Evolutionary conservation across 1,140 invertebrate species (phyloP), one percentile per base, ranked within the genome.

Genomic region (Drosophila setifemur): DNA sequence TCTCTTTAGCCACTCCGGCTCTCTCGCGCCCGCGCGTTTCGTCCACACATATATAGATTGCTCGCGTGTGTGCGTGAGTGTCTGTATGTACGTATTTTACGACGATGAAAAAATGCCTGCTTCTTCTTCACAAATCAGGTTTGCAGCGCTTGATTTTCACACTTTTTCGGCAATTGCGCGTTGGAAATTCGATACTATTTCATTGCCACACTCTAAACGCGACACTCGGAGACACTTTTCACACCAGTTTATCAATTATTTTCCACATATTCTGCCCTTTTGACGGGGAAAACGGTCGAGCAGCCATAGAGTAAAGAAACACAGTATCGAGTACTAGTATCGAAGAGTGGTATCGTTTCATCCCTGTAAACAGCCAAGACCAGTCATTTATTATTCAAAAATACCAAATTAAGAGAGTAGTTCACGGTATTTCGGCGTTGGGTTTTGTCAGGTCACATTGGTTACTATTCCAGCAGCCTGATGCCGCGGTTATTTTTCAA

Each of bases 61-160:
- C 48, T 12, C 25, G 19, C 14, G 8, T 37, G 33, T 18, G 33
- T 48, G 18, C n/a, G 35, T 39, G 31, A 29, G 72, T 63, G 73
- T 70, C 57, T 70, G 81, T 71, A 77, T 67, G 60, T 83, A 74
- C 44, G 74, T 67, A 44, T 72, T 83, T 83, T 85, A 79, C 79
- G 81, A 83, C 66, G 70, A 79, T 74, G 81, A 64, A 83, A 79
- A 72, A 83, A 86, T 79, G 79, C 64, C 79, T 78, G 60, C 81
- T 73, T 83, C 70, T 86, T 83, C 60, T 72, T 72, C 11, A 49
- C 42, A 43, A 83, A 83, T 83, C 79, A 79, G 79, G 81, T 83
- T 83, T 83, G 52, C 66, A 47, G 47, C 73, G 14, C 73, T 45
- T 44, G 23, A 42, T 74, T 72, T 85, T 55, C 14, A 60, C 66